Evolutionary conservation across 64 coral and sea anemone genomes (phyloP).

Genomic region (Montipora sp.): DNA sequence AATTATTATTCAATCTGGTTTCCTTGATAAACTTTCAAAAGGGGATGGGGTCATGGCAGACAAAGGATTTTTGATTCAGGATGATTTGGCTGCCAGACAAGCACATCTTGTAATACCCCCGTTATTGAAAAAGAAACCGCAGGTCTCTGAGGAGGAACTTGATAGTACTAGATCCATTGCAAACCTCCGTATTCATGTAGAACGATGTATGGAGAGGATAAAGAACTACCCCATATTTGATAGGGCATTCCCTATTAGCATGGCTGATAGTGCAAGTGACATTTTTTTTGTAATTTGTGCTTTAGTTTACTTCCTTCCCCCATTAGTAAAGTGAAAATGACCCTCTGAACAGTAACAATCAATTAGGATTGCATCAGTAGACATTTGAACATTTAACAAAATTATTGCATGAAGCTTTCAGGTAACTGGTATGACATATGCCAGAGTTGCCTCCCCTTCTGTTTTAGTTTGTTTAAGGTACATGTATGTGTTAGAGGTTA

Average conservation of each 20-base stretch:
- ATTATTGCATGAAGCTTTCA: neutral
- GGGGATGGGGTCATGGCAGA: no score
- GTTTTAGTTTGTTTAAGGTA: no score
- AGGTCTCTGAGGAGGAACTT: no score
- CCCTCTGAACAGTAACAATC: neutral
- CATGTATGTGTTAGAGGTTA: no score
- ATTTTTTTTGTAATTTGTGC: conserved; percentile 58
- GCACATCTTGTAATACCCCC: no score
- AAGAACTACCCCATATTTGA: conserved; percentile 56
- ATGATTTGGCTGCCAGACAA: no score
- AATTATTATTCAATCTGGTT: conserved; percentile 36
- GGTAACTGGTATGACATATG: neutral
- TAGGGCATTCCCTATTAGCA: conserved; percentile 42
- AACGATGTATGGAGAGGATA: conserved; percentile 46
- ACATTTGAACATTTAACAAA: neutral
- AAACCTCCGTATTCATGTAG: neutral
- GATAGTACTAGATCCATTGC: no score
- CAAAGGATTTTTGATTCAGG: no score
- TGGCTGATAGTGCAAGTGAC: conserved; percentile 33
- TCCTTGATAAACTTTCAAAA: neutral
- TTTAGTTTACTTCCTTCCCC: conserved; percentile 24
- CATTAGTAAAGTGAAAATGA: conserved; percentile 41
- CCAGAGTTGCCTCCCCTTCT: neutral
- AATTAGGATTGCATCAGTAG: neutral
- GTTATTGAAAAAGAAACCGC: no score